phyloP scores from a whole-genome alignment of 1,140 invertebrate genomes.

The Stegodyphus dumicola region DNA sequence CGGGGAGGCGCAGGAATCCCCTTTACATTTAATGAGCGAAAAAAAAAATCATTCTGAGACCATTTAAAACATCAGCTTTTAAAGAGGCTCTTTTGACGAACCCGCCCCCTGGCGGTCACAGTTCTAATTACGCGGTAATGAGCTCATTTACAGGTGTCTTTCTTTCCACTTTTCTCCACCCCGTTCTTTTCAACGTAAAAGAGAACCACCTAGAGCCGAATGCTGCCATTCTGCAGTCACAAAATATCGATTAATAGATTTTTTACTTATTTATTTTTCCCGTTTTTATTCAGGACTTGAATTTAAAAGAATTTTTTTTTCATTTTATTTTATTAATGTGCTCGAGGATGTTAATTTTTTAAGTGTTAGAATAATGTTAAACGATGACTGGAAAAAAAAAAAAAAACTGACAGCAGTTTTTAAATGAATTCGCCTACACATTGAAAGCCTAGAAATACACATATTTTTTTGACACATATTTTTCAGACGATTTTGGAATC shows the following conservation, averaged over 20 bases:
- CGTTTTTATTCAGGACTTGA: too few relatives aligned
- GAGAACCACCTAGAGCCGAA: constrained; percentile 17
- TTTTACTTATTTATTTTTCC: not conserved
- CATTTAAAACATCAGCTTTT: constrained; percentile 55
- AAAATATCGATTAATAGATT: not conserved
- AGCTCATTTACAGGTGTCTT: constrained; percentile 60
- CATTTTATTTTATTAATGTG: too few relatives aligned
- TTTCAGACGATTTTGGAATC: too few relatives aligned
- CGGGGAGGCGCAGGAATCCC: not conserved
- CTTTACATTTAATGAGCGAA: constrained; percentile 1
- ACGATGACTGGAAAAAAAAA: too few relatives aligned
- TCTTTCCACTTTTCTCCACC: constrained; percentile 17
- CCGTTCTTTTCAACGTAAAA: constrained; percentile 17
- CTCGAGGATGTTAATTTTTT: too few relatives aligned
- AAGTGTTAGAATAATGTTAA: too few relatives aligned
- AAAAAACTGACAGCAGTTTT: too few relatives aligned
- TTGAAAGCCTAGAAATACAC: too few relatives aligned
- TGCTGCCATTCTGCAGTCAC: not conserved
- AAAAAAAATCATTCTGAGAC: constrained; percentile 41
- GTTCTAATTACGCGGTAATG: constrained; percentile 59
- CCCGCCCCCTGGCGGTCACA: constrained; percentile 57
- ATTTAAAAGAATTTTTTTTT: too few relatives aligned
- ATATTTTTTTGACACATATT: too few relatives aligned
- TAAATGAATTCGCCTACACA: too few relatives aligned
- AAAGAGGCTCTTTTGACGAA: constrained; percentile 50